phyloP scores from a whole-genome alignment of 2,797 vertebrate species.

The Tolypeutes matacus region DNA sequence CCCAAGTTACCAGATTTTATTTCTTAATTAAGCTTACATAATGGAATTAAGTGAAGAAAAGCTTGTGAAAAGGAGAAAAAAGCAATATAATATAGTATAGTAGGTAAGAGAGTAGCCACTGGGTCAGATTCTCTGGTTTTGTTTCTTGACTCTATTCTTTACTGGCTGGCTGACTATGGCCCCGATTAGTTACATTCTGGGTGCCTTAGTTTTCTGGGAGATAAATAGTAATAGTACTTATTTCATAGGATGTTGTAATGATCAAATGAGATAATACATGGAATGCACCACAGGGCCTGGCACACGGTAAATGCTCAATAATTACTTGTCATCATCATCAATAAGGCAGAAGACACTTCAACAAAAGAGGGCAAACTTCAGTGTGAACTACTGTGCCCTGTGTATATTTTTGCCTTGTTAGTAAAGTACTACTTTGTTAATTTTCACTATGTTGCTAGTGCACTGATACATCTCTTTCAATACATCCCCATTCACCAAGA shows the following conservation, averaged over 20 bases:
- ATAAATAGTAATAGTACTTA: neutral
- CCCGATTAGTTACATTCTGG: neutral
- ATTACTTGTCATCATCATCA: neutral
- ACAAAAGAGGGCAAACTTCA: neutral
- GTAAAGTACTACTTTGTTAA: neutral
- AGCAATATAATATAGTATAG: neutral
- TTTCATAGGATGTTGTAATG: neutral
- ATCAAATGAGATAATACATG: neutral
- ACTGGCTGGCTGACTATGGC: neutral
- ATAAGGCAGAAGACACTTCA: neutral
- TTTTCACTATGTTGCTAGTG: neutral
- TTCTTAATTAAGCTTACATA: neutral
- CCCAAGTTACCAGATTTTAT: neutral
- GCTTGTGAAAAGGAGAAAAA: neutral
- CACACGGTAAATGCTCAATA: neutral
- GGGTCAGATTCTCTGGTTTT: neutral
- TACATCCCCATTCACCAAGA: neutral
- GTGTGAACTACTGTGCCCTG: neutral
- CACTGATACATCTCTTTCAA: neutral
- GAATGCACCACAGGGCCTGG: neutral
- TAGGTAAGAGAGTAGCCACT: neutral
- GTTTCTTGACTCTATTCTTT: neutral
- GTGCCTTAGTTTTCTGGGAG: neutral
- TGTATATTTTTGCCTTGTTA: neutral
- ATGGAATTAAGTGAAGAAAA: constrained; percentile 8